These are phyloP conservation scores for Eleginops maclovinus DNA, from an alignment of 2,113 vertebrate species.

Conservation along the genomic window DNA sequence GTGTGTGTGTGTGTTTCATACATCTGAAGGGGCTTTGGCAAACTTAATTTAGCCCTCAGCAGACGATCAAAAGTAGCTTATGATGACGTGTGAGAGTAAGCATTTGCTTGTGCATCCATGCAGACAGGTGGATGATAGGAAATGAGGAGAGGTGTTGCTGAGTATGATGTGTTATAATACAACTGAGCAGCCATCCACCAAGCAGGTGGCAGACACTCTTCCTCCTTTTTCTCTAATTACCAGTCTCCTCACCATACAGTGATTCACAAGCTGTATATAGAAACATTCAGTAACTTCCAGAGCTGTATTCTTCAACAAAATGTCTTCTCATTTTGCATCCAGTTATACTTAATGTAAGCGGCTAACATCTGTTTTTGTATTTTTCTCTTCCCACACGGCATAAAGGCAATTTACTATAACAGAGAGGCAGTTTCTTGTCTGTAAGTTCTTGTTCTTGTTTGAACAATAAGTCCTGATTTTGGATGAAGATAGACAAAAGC, in stretches of 20 bases:
- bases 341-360: background rate
- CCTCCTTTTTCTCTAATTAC: background rate
- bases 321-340: background rate
- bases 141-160: constrained; percentile 21
- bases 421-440: background rate
- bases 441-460: background rate
- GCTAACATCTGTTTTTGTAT: background rate
- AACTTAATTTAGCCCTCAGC: constrained; percentile 49
- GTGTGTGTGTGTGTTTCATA: constrained; percentile 33
- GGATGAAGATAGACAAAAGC: background rate
- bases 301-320: background rate
- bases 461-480: background rate
- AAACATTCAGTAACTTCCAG: background rate
- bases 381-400: background rate
- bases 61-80: constrained; percentile 38
- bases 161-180: constrained; percentile 25
- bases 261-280: background rate
- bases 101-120: constrained; percentile 8
- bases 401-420: background rate
- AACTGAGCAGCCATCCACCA: constrained; percentile 21
- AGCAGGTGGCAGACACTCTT: constrained; percentile 13
- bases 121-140: constrained; percentile 33
- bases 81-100: constrained; percentile 31
- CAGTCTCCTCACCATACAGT: background rate
- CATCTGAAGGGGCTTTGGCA: constrained; percentile 40